Base-by-base conservation (phyloP, 2,888 invertebrate species). In the Trissolcus japonicus region DNA sequence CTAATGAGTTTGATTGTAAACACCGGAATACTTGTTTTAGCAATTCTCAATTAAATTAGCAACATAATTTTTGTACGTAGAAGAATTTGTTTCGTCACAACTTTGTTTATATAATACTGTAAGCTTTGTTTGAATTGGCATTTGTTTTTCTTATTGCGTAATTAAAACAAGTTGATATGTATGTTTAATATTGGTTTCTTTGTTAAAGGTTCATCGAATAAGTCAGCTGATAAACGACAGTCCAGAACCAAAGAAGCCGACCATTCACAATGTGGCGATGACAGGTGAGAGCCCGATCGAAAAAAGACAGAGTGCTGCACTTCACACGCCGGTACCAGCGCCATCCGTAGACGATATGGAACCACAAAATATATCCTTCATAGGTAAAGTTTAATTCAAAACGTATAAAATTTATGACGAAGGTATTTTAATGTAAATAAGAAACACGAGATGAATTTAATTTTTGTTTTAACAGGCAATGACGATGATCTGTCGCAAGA, bases 301-400 rank as follows among this genome's bases (percentile, higher is more conserved):
- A 25, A 89, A 88, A 79, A 83, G 87, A 56, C 85, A 84, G 76
- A 83, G 82, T 79, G 82, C 89, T 78, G 81, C 89, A 74, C 80
- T 90, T 54, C 93, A 92, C 78, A 91, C 92, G 9, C 92, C 93
- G 1, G 91, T 93, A 55, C 93, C 93, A 51, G 92, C 93, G 13
- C 94, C 93, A 29, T 92, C 94, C 65, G 93, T 93, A 19, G 96
- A 95, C 86, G 96, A 96, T 86, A 96, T 97, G 96, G 96, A 96
- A 83, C 96, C 97, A 0, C 97, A 97, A 88, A 96, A 95, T 90
- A 96, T 97, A 84, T 96, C 96, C 66, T 97, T 97, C 86, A 96
- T 96, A 82, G 96, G 96, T 85, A 93, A 16, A 17, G 17, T 50
- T 17, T 17, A 9, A 17, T 51, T 19, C 2, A 51, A 51, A 14